These are phyloP conservation scores for Parazoanthus darwini DNA, from an alignment of 92 coral and sea anemone species.

Conservation along the genomic window DNA sequence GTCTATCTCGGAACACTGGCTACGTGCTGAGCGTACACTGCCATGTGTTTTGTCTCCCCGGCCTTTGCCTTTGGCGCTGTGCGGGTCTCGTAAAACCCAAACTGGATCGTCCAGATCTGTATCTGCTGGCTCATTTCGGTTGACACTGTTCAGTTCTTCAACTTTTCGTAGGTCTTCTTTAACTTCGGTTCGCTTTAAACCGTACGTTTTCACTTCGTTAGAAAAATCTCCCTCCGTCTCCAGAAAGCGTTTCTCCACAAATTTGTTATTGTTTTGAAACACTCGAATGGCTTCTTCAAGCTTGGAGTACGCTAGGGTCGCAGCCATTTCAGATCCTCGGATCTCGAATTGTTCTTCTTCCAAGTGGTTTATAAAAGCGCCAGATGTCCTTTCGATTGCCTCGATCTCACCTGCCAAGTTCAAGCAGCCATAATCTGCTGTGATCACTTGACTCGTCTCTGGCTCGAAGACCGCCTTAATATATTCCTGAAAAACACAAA, in stretches of 20 bases:
- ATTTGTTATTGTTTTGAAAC: conserved; percentile 39
- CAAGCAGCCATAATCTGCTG: conserved; percentile 41
- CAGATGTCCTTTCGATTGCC: conserved; percentile 53
- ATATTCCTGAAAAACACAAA: conserved; percentile 76
- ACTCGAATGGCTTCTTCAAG: conserved; percentile 15
- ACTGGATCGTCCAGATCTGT: conserved; percentile 12
- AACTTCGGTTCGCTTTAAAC: conserved; percentile 41
- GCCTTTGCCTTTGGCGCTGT: conserved; percentile 30
- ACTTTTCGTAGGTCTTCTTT: conserved; percentile 39
- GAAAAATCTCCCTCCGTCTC: conserved; percentile 32
- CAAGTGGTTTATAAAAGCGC: conserved; percentile 46
- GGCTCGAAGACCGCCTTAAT: conserved; percentile 73
- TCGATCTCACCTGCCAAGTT: conserved; percentile 50
- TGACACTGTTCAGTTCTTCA: conserved; percentile 15
- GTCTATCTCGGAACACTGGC: not conserved
- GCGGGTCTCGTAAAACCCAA: conserved; percentile 23
- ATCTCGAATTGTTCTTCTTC: conserved; percentile 56
- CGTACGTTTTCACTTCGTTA: conserved; percentile 37
- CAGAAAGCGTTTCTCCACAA: conserved; percentile 33
- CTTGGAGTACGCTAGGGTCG: conserved; percentile 58
- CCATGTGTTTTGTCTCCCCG: conserved; percentile 27
- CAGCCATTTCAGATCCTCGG: conserved; percentile 60
- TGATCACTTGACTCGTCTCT: conserved; percentile 39
- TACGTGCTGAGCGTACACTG: not conserved
- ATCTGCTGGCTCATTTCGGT: not conserved